Evolutionary conservation across 2,888 invertebrate genomes (phyloP), one percentile per base, ranked within the genome.

Genomic region (Lepidochitona cinerea): DNA sequence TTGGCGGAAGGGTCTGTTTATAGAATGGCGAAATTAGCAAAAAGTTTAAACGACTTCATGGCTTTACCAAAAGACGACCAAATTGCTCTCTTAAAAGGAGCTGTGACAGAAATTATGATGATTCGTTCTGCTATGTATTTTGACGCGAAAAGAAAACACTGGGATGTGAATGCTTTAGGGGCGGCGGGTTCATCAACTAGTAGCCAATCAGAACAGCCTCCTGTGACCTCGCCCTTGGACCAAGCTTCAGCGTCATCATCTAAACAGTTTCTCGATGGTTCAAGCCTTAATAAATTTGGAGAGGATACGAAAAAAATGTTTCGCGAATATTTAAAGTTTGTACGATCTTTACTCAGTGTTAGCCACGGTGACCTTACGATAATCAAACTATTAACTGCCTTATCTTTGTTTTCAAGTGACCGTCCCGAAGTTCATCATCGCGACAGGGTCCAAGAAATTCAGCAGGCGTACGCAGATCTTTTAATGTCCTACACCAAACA

Each of bases 51-150:
- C 85, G 95, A 95, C 0, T 98, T 98, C 91, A 95, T 96, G 90
- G 95, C 95, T 87, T 95, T 98, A 94, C 96, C 96, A 87, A 96
- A 97, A 86, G 96, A 96, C 84, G 98, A 98, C 90, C 97, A 98
- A 92, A 94, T 96, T 71, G 94, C 94, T 9, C 91, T 97, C 29
- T 90, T 86, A 71, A 83, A 86, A 76, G 85, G 88, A 7, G 83
- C 87, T 12, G 88, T 89, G 18, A 85, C 88, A 7, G 89, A 88
- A 74, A 86, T 88, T 54, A 84, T 88, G 83, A 86, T 88, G 80
- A 76, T 89, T 66, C 78, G 88, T 35, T 89, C 89, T 26, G 85
- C 87, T 4, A 83, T 87, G 12, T 86, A 87, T 79, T 88, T 86
- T 75, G 85, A 88, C 75, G 74, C 84, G 33, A 76, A 77, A 14